Evolutionary conservation across 2,888 invertebrate species (phyloP).

Genomic region (Platynereis dumerilii): DNA sequence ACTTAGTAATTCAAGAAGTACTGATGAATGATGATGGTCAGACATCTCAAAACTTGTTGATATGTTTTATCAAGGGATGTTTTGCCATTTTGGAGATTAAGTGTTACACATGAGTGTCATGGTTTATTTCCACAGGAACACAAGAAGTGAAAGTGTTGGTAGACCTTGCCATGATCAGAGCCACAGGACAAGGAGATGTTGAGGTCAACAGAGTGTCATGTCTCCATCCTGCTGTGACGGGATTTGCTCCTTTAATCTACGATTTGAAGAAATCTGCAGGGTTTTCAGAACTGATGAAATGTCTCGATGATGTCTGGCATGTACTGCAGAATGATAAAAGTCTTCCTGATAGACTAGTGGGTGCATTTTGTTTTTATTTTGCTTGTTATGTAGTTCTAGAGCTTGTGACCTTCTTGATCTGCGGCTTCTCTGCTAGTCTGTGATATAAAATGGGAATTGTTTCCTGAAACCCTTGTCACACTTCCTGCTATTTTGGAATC

Average conservation of each 20-base stretch:
- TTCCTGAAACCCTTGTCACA: too few species aligned
- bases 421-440: too few species aligned
- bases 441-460: too few species aligned
- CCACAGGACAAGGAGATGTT: slow-evolving; percentile 47
- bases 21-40: too few species aligned
- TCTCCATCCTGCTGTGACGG: slow-evolving; percentile 53
- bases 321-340: slow-evolving; percentile 44
- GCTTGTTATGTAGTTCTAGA: background rate
- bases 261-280: slow-evolving; percentile 41
- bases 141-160: slow-evolving; percentile 43
- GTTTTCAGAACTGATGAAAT: slow-evolving; percentile 42
- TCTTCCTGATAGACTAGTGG: slow-evolving; percentile 51
- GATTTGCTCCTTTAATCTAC: slow-evolving; percentile 57
- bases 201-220: slow-evolving; percentile 51
- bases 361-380: background rate
- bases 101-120: too few species aligned
- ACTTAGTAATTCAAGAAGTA: too few species aligned
- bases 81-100: too few species aligned
- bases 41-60: too few species aligned
- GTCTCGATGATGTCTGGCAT: slow-evolving; percentile 48
- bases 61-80: too few species aligned
- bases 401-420: too few species aligned
- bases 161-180: slow-evolving; percentile 51
- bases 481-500: too few species aligned
- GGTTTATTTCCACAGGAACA: slow-evolving; percentile 27